Percentiles rank a stretch among this genome's conserved stretches.
Conservation (phyloP, 1,140 invertebrate genomes). For the Archivesica marissinica region DNA sequence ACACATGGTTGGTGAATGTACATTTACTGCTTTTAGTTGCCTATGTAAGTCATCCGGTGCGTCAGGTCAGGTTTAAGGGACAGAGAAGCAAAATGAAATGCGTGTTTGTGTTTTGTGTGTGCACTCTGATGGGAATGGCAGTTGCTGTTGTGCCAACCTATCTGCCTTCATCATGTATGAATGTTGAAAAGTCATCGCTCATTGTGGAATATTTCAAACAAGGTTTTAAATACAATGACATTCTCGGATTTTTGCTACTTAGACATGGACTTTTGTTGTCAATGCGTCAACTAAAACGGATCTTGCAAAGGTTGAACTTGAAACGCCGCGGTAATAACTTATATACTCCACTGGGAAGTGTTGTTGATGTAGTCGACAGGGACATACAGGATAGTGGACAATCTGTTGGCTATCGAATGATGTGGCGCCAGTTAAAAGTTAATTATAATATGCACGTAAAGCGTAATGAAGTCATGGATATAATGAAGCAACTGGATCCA, state of each 20-base stretch:
- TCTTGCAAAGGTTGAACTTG: constrained; percentile 34
- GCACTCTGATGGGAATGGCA: not conserved
- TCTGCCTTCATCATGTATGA: constrained; percentile 28
- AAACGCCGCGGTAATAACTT: no score
- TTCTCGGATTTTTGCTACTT: constrained; percentile 22
- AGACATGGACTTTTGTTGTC: constrained; percentile 5
- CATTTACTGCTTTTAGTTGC: no score
- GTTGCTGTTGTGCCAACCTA: constrained; percentile 12
- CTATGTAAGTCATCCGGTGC: no score
- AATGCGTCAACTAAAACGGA: constrained; percentile 16
- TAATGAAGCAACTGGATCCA: constrained; percentile 23
- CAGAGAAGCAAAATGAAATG: constrained; percentile 22
- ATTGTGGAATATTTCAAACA: constrained; percentile 50
- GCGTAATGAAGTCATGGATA: constrained; percentile 11
- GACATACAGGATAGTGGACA: constrained; percentile 30
- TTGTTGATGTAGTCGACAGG: constrained; percentile 1
- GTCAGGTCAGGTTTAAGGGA: no score
- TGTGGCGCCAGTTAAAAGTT: no score
- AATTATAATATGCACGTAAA: constrained; percentile 13
- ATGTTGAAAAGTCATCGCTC: constrained; percentile 35
- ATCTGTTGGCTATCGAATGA: not conserved
- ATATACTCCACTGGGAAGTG: not conserved
- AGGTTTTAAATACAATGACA: constrained; percentile 36
- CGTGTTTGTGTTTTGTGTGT: not conserved
- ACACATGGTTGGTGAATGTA: no score